Evolutionary conservation across 2,888 invertebrate species (phyloP).

Genomic region (Lepas anatifera): DNA sequence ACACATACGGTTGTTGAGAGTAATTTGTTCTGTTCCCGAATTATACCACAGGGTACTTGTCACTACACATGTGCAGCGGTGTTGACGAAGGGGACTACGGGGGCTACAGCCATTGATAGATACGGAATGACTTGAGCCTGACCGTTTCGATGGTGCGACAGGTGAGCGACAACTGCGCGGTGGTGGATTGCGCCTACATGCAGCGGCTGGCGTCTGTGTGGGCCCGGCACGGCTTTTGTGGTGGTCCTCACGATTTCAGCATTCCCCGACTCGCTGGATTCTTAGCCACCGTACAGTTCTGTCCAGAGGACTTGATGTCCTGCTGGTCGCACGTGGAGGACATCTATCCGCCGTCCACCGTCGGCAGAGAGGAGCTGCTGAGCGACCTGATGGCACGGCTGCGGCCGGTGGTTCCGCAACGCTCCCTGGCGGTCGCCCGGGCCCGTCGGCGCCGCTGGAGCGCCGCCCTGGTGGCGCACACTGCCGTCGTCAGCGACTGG

Average conservation of each 20-base stretch:
- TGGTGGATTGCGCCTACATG: constrained; percentile 6
- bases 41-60: no score
- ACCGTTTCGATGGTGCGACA: no score
- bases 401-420: background rate
- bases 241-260: background rate
- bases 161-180: constrained; percentile 6
- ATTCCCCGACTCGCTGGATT: background rate
- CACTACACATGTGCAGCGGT: no score
- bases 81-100: no score
- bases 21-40: no score
- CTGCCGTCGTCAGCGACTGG: background rate
- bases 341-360: background rate
- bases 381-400: background rate
- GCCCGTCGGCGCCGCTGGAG: background rate
- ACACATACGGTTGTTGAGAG: no score
- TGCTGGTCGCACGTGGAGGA: background rate
- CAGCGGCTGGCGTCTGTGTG: background rate
- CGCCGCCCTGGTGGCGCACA: background rate
- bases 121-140: no score
- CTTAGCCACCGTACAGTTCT: background rate
- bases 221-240: background rate
- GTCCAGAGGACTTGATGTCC: background rate
- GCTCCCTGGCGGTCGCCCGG: background rate
- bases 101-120: no score
- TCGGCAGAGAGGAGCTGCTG: background rate